Evolutionary conservation across 2,888 invertebrate species (phyloP), one percentile per base, ranked within the genome.

Genomic region (Nudaria mundana): DNA sequence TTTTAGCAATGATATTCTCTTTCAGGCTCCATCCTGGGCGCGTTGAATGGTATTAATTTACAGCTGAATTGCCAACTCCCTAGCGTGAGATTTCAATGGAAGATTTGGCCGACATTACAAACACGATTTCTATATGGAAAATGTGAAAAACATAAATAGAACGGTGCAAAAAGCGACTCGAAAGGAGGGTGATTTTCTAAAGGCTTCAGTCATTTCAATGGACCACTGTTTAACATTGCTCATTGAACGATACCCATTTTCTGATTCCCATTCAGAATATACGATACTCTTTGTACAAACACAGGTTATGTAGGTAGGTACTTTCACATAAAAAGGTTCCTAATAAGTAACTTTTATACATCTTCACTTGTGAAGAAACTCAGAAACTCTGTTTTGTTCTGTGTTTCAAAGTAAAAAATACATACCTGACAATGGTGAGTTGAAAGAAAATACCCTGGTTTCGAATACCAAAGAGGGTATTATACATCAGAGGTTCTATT

Each of bases 111-210:
- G 71, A 73, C 75, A 77, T 70, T 63, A 66, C 62, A 74, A 66
- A 63, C 69, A 60, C 65, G 60, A 75, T 76, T 81, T 80, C 71
- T 81, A 70, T 81, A 83, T 83, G 83, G 84, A 80, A 84, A 85
- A 81, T 80, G 79, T 80, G 73, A 76, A 76, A 81, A 83, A 81
- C 72, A 81, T 84, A 81, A 83, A 85, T 76, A 76, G 70, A 69
- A 71, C n/a, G 66, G 70, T 66, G 78, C 73, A 72, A 78, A 77
- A 82, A 78, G 74, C 76, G 71, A 73, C 71, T 75, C 75, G 64
- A 80, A 81, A 76, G 69, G 77, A 76, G 81, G 78, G 81, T 81
- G 84, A 85, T 85, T 85, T 85, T 86, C 68, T 83, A 83, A 84
- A 86, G 86, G 79, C 76, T 80, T 77, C 80, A 71, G 63, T 63